Conservation (phyloP, 2,797 vertebrate genomes). For the Cephalopachus bancanus region DNA sequence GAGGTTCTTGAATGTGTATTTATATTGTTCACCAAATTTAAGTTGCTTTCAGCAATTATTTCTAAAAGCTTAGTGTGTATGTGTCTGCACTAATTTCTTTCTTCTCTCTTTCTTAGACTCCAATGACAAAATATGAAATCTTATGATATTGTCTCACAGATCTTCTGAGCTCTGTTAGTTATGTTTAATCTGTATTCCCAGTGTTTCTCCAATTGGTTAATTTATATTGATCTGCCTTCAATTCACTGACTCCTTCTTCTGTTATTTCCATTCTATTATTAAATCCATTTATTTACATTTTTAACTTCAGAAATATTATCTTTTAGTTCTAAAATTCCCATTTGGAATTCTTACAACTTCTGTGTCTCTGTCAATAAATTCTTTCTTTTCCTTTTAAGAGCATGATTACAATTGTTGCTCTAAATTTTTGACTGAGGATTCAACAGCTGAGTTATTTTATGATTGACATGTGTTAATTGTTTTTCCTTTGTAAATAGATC, state of each 20-base stretch:
- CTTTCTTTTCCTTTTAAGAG: not conserved
- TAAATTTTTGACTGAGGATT: not conserved
- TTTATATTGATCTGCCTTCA: not conserved
- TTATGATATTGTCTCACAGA: not conserved
- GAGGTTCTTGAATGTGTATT: constrained; percentile 35
- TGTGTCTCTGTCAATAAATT: constrained; percentile 12
- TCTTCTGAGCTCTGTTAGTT: not conserved
- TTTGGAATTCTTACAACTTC: not conserved
- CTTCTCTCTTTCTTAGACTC: not conserved
- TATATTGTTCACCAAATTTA: not conserved
- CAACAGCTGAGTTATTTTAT: not conserved
- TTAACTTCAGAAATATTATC: constrained; percentile 9
- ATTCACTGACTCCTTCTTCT: not conserved
- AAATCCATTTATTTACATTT: not conserved
- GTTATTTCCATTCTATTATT: not conserved
- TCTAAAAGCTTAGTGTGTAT: not conserved
- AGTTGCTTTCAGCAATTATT: constrained; percentile 24
- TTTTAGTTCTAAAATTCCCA: constrained; percentile 33
- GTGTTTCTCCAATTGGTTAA: not conserved
- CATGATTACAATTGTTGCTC: not conserved
- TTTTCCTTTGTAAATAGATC: not conserved
- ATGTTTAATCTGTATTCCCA: not conserved
- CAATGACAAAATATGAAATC: not conserved
- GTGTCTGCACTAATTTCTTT: not conserved
- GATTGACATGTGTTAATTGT: not conserved